Conservation (phyloP, 2,113 vertebrate species). For the Condylura cristata region DNA sequence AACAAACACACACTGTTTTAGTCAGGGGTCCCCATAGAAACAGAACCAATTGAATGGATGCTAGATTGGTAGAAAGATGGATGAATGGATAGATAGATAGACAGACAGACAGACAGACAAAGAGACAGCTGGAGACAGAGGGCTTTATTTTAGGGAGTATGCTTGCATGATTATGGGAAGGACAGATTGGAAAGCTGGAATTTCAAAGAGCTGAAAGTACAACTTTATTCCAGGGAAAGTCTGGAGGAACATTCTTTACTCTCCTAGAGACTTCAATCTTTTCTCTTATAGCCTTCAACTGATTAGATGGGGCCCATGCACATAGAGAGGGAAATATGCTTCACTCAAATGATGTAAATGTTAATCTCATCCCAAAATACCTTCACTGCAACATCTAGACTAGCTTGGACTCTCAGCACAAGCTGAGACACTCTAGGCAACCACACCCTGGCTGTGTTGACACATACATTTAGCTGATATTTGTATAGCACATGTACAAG, state of each 20-base stretch:
- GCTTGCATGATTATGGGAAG: background rate
- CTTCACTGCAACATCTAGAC: background rate
- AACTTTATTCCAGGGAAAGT: background rate
- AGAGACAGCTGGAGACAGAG: background rate
- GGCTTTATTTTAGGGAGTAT: background rate
- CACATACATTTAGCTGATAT: background rate
- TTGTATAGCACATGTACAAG: too few relatives aligned
- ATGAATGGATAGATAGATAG: too few relatives aligned
- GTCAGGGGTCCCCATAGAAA: background rate
- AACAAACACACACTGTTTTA: background rate
- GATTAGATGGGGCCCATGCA: background rate
- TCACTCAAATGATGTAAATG: background rate
- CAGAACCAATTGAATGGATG: background rate
- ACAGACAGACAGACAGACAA: background rate
- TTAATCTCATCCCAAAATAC: background rate
- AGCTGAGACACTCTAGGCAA: too few relatives aligned
- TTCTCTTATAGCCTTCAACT: background rate
- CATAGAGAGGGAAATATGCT: background rate
- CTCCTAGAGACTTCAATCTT: background rate
- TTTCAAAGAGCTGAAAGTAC: background rate
- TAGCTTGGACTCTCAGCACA: background rate
- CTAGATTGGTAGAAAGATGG: background rate
- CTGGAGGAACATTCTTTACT: background rate
- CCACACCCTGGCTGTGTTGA: rapidly evolving
- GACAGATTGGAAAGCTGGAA: background rate